Evolutionary conservation across 2,797 vertebrate genomes (phyloP), one percentile per base, ranked within the genome.

Genomic region (Phataginus tricuspis): DNA sequence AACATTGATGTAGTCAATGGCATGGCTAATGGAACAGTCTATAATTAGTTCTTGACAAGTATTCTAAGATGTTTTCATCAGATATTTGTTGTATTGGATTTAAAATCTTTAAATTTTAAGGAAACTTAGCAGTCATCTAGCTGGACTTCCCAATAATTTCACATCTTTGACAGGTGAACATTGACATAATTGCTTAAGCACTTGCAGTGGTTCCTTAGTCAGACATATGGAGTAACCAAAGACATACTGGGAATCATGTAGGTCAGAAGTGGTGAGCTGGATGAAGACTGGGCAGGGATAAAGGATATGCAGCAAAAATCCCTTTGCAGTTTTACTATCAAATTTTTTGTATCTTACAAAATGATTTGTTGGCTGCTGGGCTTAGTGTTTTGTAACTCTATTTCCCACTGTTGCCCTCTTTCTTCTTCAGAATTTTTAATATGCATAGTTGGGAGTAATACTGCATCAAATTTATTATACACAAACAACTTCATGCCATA

Each of bases 331-430:
- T 78, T 91, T 86, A 39, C 16, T 77, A 11, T 77, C 92, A 66
- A 93, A 64, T 89, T 77, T 83, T 94, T 93, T 75, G 37, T 93
- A 61, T 86, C 23, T 79, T 93, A 42, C 79, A 66, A 83, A 91
- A 94, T 79, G 11, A 75, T 75, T 71, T 95, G 25, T 86, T 57
- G 14, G 55, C 10, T 63, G 23, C 12, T 79, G 6, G 9, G 3
- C 2, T 88, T 45, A 63, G 11, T 82, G 83, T 79, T 74, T 37
- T 82, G 39, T 77, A 82, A 74, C 42, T 90, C 39, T 39, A 4
- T 63, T 92, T 18, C 27, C 57, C 23, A 82, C 0, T 93, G 29
- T 42, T 90, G 6, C 15, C 34, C 4, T 88, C 27, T 25, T 80
- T 86, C 37, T 61, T 90, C n/a, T 95, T 92, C 25, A 78, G 8